Base-by-base conservation (phyloP, 2,888 invertebrate genomes). In the Abrostola triplasia region DNA sequence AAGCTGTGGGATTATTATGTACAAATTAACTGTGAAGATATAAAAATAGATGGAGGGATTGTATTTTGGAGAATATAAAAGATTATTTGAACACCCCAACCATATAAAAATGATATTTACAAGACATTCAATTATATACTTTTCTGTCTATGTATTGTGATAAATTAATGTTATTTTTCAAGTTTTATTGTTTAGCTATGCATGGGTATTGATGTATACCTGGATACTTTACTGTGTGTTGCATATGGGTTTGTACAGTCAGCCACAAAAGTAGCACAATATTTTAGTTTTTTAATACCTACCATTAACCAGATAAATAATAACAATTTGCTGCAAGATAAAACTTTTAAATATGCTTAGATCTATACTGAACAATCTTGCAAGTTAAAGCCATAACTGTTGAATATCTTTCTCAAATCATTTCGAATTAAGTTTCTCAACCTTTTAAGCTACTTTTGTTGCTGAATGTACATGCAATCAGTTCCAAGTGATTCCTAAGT, bases 111-210 rank as follows among this genome's bases (percentile, higher is more conserved):
- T 13, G 7, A 47, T 47, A 47, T 47, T 47, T 47, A 47, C 44
- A 47, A 47, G 4, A 44, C 13, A 24, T 44, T 36, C 5, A 47
- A 36, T 56, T 44, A 24, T 48, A 13, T 38, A 55, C 40, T 56
- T 56, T 48, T 37, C 36, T 72, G 58, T 59, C 54, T 70, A 56
- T 59, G 40, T 0, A 50, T 65, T 62, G 51, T 70, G 57, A 59
- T 60, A 63, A 13, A 50, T 41, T 47, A 44, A 38, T 10, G 35
- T 41, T 40, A 54, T 47, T 65, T 41, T 47, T 12, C 35, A 48
- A 41, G 5, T 42, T 24, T 59, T n/a, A 36, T 49, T 42, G 10
- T 1, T 36, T 53, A 36, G 41, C 7, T 42, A 35, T 41, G 53
- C 41, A 11, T 8, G 13, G 36, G 41, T 42, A 47, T 5, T 41